Evolutionary conservation across 2,888 invertebrate genomes (phyloP), one percentile per base, ranked within the genome.

Genomic region (Agriopis aurantiaria): DNA sequence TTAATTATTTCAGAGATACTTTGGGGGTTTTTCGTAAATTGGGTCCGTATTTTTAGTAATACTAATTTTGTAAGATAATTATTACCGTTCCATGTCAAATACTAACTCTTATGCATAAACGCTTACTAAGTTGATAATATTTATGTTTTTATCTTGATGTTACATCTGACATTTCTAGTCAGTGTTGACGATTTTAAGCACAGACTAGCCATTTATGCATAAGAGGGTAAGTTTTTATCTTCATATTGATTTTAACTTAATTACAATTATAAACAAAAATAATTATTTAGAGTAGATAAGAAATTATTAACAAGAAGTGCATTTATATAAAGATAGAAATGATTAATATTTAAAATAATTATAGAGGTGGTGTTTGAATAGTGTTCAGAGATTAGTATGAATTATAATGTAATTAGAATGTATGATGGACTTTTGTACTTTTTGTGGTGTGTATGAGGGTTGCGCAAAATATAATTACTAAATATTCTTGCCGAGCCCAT

Each of bases 271-370:
- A 62, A 57, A 74, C 69, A 75, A 70, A 78, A 79, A 81, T 82
- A 81, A 78, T 80, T 80, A 72, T 79, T 82, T 88, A 89, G 84
- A 77, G 77, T 90, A 89, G 87, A 82, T 83, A 80, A 84, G 88
- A 86, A 85, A 83, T 79, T 83, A 83, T 84, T 88, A 91, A 90
- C 86, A 91, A 90, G 88, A 93, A 93, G 93, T 93, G 93, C 93
- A 93, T 93, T 93, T 93, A 93, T 93, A 93, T 92, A 93, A 91
- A 88, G 81, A 90, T 91, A 91, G 88, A 88, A 82, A 81, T 85
- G 83, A 86, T 85, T 88, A 90, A 86, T 90, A 91, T 89, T 89
- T 89, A 89, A 76, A 72, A 67, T 75, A 80, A 88, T 77, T 75
- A 88, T 89, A 89, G 84, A 85, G 73, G 84, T 81, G 88, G 88